Evolutionary conservation across 2,113 vertebrate species (phyloP).

Genomic region (Centropus unirufus): DNA sequence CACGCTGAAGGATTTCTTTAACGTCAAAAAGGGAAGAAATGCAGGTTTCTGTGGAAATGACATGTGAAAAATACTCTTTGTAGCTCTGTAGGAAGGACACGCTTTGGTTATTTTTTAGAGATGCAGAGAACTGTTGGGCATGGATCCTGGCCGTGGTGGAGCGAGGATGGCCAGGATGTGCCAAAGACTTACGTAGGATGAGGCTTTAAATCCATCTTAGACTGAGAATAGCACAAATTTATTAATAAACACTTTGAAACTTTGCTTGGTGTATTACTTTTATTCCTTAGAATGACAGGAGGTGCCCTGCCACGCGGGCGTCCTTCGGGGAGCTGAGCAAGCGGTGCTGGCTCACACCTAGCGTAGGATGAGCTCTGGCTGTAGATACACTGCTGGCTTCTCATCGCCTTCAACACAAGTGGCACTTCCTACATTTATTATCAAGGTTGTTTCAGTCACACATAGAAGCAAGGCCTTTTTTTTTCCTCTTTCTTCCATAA

Average conservation of each 20-base stretch:
- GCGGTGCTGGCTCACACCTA: neutral
- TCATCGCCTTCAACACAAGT: neutral
- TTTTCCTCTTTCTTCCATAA: neutral
- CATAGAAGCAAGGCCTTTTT: neutral
- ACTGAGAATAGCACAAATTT: constrained; percentile 41
- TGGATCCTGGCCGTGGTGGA: neutral
- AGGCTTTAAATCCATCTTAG: constrained; percentile 35
- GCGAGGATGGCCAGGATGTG: neutral
- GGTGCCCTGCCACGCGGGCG: neutral
- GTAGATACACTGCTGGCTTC: neutral
- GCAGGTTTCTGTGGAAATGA: neutral
- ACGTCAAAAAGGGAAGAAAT: neutral
- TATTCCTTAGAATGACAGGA: neutral
- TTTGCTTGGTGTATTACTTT: constrained; percentile 45
- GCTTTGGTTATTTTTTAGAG: neutral
- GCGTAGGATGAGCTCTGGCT: neutral
- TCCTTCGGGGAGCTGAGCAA: neutral
- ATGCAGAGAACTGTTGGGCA: neutral
- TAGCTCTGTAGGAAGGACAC: neutral
- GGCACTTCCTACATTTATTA: neutral
- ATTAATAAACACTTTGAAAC: constrained; percentile 63
- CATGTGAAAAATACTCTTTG: neutral
- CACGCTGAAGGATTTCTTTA: neutral
- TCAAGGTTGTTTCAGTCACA: neutral
- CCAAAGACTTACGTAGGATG: neutral